Evolutionary conservation across 2,888 invertebrate genomes (phyloP).

Genomic region (Caenorhabditis parvicauda): DNA sequence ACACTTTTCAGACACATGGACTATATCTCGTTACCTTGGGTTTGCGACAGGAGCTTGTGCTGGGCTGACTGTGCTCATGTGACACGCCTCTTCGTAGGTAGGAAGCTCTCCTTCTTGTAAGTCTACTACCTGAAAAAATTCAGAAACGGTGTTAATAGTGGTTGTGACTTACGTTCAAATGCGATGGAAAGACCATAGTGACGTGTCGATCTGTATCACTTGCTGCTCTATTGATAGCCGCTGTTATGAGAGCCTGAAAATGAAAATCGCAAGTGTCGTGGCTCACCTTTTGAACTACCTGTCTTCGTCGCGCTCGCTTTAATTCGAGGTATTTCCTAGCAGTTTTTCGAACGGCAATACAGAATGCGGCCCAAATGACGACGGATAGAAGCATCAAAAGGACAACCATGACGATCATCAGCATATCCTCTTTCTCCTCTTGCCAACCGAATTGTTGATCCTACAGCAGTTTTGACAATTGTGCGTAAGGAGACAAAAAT

Average conservation of each 20-base stretch:
- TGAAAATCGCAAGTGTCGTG: background rate
- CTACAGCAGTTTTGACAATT: too few relatives aligned
- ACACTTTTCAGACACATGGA: background rate
- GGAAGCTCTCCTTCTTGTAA: slow-evolving; percentile 33
- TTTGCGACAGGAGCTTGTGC: slow-evolving; percentile 2
- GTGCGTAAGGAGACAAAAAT: too few relatives aligned
- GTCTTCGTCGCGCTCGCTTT: slow-evolving; percentile 44
- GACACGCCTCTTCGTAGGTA: slow-evolving; percentile 41
- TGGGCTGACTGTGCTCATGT: slow-evolving; percentile 27
- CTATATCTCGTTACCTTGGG: too few relatives aligned
- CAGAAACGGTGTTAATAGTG: too few relatives aligned
- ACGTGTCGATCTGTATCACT: slow-evolving; percentile 33
- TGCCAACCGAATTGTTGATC: too few relatives aligned
- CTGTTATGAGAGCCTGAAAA: slow-evolving; percentile 33
- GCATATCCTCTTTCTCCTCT: slow-evolving; percentile 29
- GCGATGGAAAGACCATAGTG: too few relatives aligned
- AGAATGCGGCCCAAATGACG: slow-evolving; percentile 52
- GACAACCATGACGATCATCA: slow-evolving; percentile 38
- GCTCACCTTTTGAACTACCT: slow-evolving; percentile 21
- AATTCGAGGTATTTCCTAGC: slow-evolving; percentile 40
- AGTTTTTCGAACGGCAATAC: slow-evolving; percentile 44
- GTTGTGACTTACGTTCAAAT: background rate
- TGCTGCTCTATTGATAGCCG: slow-evolving; percentile 39
- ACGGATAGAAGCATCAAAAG: slow-evolving; percentile 46
- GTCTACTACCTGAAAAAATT: slow-evolving; percentile 19